A percentile compares a stretch with the other conserved stretches of the same genome.
Conservation (phyloP, 2,888 invertebrate genomes). For the Erebia aethiops region DNA sequence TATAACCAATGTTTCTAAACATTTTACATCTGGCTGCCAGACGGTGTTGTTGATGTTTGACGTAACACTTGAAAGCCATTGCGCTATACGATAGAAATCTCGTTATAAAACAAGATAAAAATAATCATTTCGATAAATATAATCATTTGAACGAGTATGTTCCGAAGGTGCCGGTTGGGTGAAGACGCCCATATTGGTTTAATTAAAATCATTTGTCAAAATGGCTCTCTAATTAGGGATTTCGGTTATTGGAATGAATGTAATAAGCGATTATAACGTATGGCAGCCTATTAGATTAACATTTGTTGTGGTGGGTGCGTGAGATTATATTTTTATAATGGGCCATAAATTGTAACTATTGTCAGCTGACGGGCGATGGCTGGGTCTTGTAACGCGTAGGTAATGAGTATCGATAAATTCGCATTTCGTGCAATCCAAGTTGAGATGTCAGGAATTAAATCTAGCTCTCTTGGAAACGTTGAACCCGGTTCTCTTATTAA, state of each 20-base stretch:
- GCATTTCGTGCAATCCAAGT: constrained; percentile 54
- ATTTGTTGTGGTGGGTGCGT: constrained; percentile 50
- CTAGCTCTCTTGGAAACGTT: constrained; percentile 69
- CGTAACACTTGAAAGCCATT: constrained; percentile 32
- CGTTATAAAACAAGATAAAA: constrained; percentile 36
- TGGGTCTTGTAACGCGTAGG: constrained; percentile 36
- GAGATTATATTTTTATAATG: constrained; percentile 21
- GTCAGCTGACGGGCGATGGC: neutral
- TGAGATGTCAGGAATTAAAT: constrained; percentile 63
- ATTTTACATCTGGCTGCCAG: constrained; percentile 37
- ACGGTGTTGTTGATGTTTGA: constrained; percentile 32
- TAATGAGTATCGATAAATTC: constrained; percentile 36
- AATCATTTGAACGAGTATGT: constrained; percentile 49
- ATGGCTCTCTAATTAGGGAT: constrained; percentile 63
- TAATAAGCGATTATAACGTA: constrained; percentile 64
- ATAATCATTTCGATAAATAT: constrained; percentile 38
- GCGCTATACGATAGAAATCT: constrained; percentile 32
- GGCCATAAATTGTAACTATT: constrained; percentile 20
- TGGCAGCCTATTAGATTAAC: constrained; percentile 65
- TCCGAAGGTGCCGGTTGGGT: constrained; percentile 42
- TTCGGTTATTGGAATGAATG: constrained; percentile 58
- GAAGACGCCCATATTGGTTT: constrained; percentile 71
- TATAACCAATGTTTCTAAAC: constrained; percentile 32
- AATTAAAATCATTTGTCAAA: constrained; percentile 77
- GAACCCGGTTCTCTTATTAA: constrained; percentile 80